A percentile compares a stretch with the other conserved stretches of the same genome.
Evolutionary conservation across 2,888 invertebrate species (phyloP).

Genomic region (Lottia scabra): DNA sequence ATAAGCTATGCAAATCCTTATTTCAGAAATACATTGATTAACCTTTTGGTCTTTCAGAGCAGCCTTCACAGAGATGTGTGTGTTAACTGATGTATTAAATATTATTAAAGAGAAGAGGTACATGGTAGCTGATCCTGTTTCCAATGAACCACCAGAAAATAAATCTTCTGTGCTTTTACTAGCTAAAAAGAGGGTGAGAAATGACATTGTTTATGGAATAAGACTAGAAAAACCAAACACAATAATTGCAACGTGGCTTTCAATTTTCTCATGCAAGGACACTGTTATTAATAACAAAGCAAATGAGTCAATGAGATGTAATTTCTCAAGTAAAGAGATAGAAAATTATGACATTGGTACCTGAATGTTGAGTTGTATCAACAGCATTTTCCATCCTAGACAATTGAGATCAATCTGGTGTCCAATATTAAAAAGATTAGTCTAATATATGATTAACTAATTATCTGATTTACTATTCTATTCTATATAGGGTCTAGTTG

Average conservation of each 20-base stretch:
- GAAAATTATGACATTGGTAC: no score
- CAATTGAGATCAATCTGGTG: no score
- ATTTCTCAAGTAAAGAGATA: no score
- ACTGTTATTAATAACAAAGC: no score
- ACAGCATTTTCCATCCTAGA: no score
- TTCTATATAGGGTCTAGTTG: constrained; percentile 77
- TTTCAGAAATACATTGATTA: not conserved
- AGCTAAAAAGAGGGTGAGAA: constrained; percentile 84
- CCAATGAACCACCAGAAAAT: constrained; percentile 84
- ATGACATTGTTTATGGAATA: no score
- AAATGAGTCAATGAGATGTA: no score
- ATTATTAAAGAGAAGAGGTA: constrained; percentile 94
- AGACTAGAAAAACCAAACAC: no score
- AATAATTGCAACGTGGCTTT: no score
- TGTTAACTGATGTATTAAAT: constrained; percentile 89
- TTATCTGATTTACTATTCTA: not conserved
- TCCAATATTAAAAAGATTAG: no score
- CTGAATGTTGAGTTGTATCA: no score
- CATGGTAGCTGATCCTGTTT: constrained; percentile 89
- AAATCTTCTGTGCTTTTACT: constrained; percentile 92
- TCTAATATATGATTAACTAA: not conserved
- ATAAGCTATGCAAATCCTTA: not conserved
- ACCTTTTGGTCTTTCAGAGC: constrained; percentile 72
- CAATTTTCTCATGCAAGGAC: no score
- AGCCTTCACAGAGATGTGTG: constrained; percentile 91